Conservation (phyloP, 1,140 invertebrate species). For the Drosophila kikkawai region DNA sequence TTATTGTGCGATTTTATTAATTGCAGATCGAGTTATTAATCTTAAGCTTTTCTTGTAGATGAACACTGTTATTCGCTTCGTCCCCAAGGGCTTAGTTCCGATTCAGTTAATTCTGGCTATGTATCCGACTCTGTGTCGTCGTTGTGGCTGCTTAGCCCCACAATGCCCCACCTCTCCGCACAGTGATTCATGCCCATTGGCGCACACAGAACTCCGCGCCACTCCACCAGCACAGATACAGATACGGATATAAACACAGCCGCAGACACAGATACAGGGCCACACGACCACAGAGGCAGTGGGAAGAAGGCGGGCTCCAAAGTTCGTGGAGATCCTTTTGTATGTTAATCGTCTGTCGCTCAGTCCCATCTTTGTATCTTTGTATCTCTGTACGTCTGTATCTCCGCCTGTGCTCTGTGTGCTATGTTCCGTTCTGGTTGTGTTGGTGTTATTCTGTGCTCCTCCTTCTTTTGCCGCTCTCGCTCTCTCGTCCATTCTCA, state of each 20-base stretch:
- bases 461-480: conserved; percentile 55
- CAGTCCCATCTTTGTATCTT: conserved; percentile 53
- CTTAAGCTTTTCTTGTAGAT: too few species aligned
- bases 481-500: conserved; percentile 21
- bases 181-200: conserved; percentile 77
- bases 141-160: conserved; percentile 55
- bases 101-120: conserved; percentile 9
- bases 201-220: conserved; percentile 53
- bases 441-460: conserved; percentile 49
- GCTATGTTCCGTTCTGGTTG: conserved; percentile 38
- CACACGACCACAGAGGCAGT: conserved; percentile 26
- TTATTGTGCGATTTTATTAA: too few species aligned
- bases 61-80: not conserved
- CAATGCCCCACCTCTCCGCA: conserved; percentile 37
- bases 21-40: not conserved
- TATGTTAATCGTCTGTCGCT: conserved; percentile 74
- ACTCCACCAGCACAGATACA: conserved; percentile 14
- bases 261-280: conserved; percentile 5
- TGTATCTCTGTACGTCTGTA: conserved; percentile 19
- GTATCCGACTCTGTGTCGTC: conserved; percentile 43
- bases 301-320: conserved; percentile 75
- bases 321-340: conserved; percentile 74
- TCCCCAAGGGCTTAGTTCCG: not conserved
- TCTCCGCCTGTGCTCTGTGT: conserved; percentile 15
- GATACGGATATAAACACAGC: not conserved